Percentiles rank a stretch among this genome's conserved stretches.
phyloP scores from a whole-genome alignment of 2,113 vertebrate genomes.

The Ceyx melanurus region DNA sequence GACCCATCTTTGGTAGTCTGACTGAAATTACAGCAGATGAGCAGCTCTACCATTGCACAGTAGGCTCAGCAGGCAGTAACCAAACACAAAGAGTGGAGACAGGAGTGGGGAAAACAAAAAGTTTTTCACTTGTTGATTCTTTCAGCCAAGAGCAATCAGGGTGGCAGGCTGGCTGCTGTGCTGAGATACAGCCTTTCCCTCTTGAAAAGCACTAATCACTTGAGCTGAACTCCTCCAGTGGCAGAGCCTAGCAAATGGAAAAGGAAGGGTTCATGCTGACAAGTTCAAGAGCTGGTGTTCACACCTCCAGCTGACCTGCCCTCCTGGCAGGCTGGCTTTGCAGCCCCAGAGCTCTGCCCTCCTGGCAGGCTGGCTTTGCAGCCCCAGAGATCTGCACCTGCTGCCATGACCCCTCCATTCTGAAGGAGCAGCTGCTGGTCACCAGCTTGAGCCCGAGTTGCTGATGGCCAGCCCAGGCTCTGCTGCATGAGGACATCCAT shows the following conservation, averaged over 20 bases:
- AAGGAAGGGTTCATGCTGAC: background rate
- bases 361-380: too few species aligned
- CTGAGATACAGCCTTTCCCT: background rate
- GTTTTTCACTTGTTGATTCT: background rate
- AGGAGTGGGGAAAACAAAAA: background rate
- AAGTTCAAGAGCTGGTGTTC: background rate
- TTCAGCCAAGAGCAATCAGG: background rate
- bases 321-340: background rate
- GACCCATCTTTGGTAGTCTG: background rate
- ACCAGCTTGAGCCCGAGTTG: background rate
- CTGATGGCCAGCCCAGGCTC: background rate
- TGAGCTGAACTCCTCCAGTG: background rate
- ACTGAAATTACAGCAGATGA: background rate
- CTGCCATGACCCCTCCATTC: accelerated
- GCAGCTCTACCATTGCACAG: background rate
- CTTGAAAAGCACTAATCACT: background rate
- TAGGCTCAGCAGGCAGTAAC: accelerated
- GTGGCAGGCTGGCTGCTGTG: background rate
- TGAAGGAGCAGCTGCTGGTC: background rate
- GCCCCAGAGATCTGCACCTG: too few species aligned
- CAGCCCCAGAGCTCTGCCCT: too few species aligned
- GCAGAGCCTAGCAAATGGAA: background rate
- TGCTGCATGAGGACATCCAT: accelerated
- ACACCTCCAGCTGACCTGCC: background rate
- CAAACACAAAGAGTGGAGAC: background rate